Percentiles rank a stretch among this genome's conserved stretches.
Evolutionary conservation across 2,797 vertebrate genomes (phyloP).

Genomic region (Brachyrhaphis roseni): DNA sequence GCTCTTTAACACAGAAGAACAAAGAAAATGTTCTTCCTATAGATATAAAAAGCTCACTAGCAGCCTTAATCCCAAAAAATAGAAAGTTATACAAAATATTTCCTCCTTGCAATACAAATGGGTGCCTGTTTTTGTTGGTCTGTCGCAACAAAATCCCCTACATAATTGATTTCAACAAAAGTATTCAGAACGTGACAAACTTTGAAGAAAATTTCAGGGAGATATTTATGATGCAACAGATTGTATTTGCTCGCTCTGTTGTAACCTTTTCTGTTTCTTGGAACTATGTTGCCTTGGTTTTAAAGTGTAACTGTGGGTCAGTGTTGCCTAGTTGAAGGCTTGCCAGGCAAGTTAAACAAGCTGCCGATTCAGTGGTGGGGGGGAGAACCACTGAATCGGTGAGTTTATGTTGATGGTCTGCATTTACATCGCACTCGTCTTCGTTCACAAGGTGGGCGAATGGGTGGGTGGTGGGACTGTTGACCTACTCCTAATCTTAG

Average conservation of each 20-base stretch:
- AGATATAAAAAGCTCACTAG: background rate
- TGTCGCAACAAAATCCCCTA: background rate
- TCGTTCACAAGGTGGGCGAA: slow-evolving; percentile 36
- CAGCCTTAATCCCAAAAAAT: background rate
- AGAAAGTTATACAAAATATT: background rate
- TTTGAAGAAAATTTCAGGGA: background rate
- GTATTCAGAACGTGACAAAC: background rate
- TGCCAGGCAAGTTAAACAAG: slow-evolving; percentile 53
- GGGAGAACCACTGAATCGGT: too few species aligned
- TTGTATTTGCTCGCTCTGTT: slow-evolving; percentile 34
- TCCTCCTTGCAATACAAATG: background rate
- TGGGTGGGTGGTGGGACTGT: slow-evolving; percentile 14
- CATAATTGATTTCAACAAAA: background rate
- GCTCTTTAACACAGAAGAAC: background rate
- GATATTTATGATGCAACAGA: background rate
- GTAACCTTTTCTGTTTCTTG: slow-evolving; percentile 58
- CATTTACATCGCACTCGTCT: slow-evolving; percentile 24
- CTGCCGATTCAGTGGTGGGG: slow-evolving; percentile 52
- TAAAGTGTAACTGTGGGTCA: slow-evolving; percentile 45
- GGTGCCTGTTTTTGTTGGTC: background rate
- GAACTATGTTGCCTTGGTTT: slow-evolving; percentile 41
- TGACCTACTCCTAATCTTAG: slow-evolving; percentile 75
- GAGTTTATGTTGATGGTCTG: slow-evolving; percentile 29
- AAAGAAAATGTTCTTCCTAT: background rate
- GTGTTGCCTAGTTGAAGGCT: slow-evolving; percentile 36